Evolutionary conservation across 1,140 invertebrate species (phyloP).

Genomic region (Drosophila rhopaloa): DNA sequence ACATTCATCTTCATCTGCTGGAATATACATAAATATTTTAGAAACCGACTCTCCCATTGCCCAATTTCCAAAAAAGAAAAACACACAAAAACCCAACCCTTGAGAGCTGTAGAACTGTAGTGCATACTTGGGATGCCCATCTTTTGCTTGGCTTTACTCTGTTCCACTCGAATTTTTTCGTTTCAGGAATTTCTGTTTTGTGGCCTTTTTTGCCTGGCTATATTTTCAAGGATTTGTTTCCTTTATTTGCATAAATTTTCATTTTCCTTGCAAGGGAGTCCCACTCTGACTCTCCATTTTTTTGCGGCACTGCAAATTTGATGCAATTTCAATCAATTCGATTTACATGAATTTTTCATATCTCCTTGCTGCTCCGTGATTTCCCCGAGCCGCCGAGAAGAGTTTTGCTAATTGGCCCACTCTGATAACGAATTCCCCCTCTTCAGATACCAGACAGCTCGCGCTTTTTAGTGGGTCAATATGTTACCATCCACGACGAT

Average conservation of each 20-base stretch:
- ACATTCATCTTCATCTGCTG: constrained; percentile 12
- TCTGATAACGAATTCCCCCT: constrained; percentile 5
- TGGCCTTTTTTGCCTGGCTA: constrained; percentile 41
- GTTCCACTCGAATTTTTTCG: constrained; percentile 48
- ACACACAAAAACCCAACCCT: neutral
- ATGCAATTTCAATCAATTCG: constrained; percentile 81
- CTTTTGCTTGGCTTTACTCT: constrained; percentile 53
- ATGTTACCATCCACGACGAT: constrained; percentile 95
- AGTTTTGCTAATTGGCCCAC: constrained; percentile 58
- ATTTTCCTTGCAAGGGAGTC: constrained; percentile 44
- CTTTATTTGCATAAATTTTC: constrained; percentile 82
- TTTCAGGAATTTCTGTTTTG: constrained; percentile 39
- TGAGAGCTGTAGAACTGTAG: constrained; percentile 20
- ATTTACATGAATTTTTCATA: constrained; percentile 77
- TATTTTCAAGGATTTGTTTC: constrained; percentile 79
- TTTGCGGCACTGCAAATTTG: constrained; percentile 61
- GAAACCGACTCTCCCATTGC: constrained; percentile 4
- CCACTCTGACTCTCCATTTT: neutral
- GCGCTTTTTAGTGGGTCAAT: constrained; percentile 95
- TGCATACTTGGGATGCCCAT: constrained; percentile 51
- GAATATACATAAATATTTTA: constrained; percentile 37
- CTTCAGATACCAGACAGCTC: constrained; percentile 83
- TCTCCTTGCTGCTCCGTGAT: constrained; percentile 18
- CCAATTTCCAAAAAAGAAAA: constrained; percentile 1
- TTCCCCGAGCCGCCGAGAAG: constrained; percentile 8